These are phyloP conservation scores for Scylla paramamosain DNA, from an alignment of 1,140 invertebrate species.

Conservation along the genomic window DNA sequence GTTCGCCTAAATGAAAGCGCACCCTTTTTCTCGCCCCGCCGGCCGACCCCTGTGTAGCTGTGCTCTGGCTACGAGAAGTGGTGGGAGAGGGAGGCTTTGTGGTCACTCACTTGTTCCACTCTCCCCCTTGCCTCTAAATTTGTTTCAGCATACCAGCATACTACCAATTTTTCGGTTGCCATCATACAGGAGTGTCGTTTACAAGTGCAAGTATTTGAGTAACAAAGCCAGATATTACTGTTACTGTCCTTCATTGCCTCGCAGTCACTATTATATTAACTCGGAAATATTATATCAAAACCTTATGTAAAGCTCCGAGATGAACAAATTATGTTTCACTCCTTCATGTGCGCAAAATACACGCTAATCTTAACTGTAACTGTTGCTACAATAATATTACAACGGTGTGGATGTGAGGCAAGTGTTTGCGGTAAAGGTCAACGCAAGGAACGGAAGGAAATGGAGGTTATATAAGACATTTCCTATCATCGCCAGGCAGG, in stretches of 20 bases:
- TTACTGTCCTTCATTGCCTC: neutral
- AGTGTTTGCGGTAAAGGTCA: no score
- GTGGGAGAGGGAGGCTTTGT: neutral
- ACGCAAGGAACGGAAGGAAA: no score
- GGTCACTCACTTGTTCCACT: neutral
- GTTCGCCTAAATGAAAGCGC: slow-evolving; percentile 12
- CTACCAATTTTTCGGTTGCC: neutral
- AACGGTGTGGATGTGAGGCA: neutral
- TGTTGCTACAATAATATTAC: neutral
- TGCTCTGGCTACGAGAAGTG: neutral
- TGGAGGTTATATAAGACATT: no score
- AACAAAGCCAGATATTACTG: neutral
- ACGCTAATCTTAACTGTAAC: neutral
- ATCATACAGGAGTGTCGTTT: neutral
- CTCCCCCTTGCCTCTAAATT: neutral
- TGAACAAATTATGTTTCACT: neutral
- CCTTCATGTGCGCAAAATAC: neutral
- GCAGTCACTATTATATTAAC: neutral
- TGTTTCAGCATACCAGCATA: neutral
- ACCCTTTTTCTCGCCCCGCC: neutral
- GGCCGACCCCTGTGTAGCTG: neutral
- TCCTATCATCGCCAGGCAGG: no score
- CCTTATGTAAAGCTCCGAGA: no score
- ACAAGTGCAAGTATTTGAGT: neutral
- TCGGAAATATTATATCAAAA: neutral